Percentiles rank a stretch among this genome's conserved stretches.
Conservation (phyloP, 2,888 invertebrate genomes). For the Spisula solida region DNA sequence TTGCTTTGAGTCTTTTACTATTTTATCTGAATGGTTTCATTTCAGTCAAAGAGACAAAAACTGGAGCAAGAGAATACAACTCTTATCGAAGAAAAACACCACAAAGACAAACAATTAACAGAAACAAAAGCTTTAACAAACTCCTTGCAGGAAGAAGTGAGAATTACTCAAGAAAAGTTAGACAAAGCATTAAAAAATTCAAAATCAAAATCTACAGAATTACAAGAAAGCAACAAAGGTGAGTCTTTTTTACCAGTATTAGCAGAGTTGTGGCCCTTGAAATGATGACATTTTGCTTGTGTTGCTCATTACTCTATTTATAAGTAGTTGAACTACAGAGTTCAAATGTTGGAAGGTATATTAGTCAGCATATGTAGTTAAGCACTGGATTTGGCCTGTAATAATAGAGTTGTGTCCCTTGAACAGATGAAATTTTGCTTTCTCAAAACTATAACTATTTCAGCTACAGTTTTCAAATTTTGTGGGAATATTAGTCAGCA, state of each 20-base stretch:
- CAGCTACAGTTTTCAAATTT: no score
- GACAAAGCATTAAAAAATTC: slow-evolving; percentile 58
- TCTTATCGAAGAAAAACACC: not conserved
- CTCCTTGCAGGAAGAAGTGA: slow-evolving; percentile 61
- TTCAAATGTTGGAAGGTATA: no score
- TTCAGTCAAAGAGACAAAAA: slow-evolving; percentile 44
- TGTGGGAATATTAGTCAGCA: no score
- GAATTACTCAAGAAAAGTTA: slow-evolving; percentile 57
- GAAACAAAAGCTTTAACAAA: slow-evolving; percentile 36
- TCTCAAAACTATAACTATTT: no score
- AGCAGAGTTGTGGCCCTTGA: no score
- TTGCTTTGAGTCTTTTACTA: no score
- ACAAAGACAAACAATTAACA: slow-evolving; percentile 40
- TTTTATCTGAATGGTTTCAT: not conserved
- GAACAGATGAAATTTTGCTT: no score
- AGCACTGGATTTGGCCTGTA: no score
- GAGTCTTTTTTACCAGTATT: not conserved
- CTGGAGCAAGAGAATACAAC: slow-evolving; percentile 20
- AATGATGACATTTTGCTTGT: no score
- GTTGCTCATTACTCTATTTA: not conserved
- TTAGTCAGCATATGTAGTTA: no score
- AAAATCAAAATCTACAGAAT: slow-evolving; percentile 65
- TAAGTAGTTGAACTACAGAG: no score
- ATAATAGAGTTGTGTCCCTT: no score
- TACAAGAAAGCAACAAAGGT: slow-evolving; percentile 70